These are phyloP conservation scores for Corynorhinus townsendii DNA, from an alignment of 2,113 vertebrate genomes.

Conservation along the genomic window DNA sequence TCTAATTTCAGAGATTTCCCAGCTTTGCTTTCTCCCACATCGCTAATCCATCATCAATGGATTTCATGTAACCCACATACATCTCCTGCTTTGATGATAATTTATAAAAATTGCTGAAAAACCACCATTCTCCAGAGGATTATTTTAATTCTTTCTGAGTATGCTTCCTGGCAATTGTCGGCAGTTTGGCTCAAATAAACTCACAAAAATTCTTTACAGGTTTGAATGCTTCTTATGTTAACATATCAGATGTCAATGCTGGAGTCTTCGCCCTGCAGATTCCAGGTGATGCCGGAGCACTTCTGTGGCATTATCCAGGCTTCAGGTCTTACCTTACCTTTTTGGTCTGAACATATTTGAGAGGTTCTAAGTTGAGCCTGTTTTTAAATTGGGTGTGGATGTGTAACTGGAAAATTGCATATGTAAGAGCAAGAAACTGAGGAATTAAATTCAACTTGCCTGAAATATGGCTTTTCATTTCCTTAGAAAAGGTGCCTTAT, in stretches of 20 bases:
- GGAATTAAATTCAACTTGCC: not conserved
- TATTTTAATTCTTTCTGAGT: no score
- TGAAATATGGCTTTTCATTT: not conserved
- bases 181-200: no score
- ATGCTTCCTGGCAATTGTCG: no score
- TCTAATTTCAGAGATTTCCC: no score
- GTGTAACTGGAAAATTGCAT: not conserved
- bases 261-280: not conserved
- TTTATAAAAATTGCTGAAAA: no score
- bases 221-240: no score
- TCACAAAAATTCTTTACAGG: no score
- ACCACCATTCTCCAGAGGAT: no score
- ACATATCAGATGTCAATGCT: not conserved
- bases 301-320: not conserved
- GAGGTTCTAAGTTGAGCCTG: not conserved
- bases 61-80: no score
- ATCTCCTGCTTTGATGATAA: no score
- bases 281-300: not conserved
- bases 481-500: not conserved
- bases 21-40: no score
- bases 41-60: no score
- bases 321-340: not conserved
- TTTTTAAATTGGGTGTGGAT: not conserved
- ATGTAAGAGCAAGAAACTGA: not conserved
- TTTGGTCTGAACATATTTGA: not conserved